These are phyloP conservation scores for Corythoichthys intestinalis DNA, from an alignment of 2,113 vertebrate genomes.

Conservation along the genomic window DNA sequence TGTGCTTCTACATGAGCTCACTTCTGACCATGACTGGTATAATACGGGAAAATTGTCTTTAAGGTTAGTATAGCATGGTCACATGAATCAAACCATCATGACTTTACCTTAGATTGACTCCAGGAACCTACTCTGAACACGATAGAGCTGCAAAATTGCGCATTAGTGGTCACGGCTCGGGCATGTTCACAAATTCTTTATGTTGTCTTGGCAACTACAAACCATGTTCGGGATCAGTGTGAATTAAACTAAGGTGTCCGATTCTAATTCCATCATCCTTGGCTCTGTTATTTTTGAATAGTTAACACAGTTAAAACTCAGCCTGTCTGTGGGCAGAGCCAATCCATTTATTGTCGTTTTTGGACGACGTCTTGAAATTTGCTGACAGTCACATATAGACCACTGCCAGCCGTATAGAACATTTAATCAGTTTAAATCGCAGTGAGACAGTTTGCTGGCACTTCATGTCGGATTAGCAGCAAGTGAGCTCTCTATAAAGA, in stretches of 20 bases:
- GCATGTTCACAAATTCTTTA: not conserved
- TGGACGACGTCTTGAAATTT: not conserved
- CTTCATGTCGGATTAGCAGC: not conserved
- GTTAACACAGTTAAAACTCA: not conserved
- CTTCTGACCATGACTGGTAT: not conserved
- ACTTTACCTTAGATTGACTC: not conserved
- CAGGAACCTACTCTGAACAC: not conserved
- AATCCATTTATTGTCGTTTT: not conserved
- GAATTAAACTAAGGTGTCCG: not conserved
- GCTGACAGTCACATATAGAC: not conserved
- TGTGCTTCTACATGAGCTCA: not conserved
- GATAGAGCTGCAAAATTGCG: not conserved
- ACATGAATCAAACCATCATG: not conserved
- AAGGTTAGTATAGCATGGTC: not conserved
- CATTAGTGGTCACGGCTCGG: not conserved
- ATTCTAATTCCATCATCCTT: not conserved
- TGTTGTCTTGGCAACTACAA: not conserved
- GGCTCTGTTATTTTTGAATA: not conserved
- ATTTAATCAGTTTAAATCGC: slow-evolving; percentile 10
- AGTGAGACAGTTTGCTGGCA: not conserved
- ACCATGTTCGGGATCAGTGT: not conserved
- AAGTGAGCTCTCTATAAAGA: not conserved
- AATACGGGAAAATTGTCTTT: not conserved
- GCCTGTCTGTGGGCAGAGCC: not conserved
- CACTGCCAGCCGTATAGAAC: not conserved